Evolutionary conservation across 2,797 vertebrate genomes (phyloP), one percentile per base, ranked within the genome.

Genomic region (Tadarida brasiliensis): DNA sequence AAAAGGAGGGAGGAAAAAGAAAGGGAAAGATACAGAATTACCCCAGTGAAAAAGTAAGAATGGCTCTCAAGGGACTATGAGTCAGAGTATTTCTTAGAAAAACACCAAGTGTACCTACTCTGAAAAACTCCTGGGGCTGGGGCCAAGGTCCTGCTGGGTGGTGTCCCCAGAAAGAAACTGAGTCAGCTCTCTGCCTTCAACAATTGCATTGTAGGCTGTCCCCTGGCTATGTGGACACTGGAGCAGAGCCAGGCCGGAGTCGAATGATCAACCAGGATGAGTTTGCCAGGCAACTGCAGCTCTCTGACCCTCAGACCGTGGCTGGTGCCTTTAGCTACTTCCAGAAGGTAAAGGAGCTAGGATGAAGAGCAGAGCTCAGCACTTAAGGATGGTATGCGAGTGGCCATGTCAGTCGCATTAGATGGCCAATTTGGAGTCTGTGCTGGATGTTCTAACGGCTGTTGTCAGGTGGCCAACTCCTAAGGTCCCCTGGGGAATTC

Each of bases 301-400:
- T 98, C 76, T 96, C 96, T 1, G 97, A 98, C 80, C 96, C 97
- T 17, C 97, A 98, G 90, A 98, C 95, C 0, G 96, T 97, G 54
- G 97, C 98, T 65, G 96, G 97, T 56, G 98, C 98, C 78, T 97
- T 98, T 35, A 95, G 92, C 96, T 98, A 98, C 96, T 98, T 98
- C 82, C 97, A 98, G 71, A 97, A 98, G 98, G 98, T 98, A 95
- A 92, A 26, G 11, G 51, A 54, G 39, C 73, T 22, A 28, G 30
- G 57, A 26, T 11, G 3, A 11, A 56, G 35, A 86, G 74, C 56
- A 84, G 83, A 65, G 39, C 77, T 82, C 57, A 17, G 26, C 44
- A 19, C 76, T 28, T 57, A 84, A 85, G 70, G 51, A 44, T 7
- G 2, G 1, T 56, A 22, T 56, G 54, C 11, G 7, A 11, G 51